Evolutionary conservation across 2,888 invertebrate genomes (phyloP), one percentile per base, ranked within the genome.

Genomic region (Pollenia amentaria): DNA sequence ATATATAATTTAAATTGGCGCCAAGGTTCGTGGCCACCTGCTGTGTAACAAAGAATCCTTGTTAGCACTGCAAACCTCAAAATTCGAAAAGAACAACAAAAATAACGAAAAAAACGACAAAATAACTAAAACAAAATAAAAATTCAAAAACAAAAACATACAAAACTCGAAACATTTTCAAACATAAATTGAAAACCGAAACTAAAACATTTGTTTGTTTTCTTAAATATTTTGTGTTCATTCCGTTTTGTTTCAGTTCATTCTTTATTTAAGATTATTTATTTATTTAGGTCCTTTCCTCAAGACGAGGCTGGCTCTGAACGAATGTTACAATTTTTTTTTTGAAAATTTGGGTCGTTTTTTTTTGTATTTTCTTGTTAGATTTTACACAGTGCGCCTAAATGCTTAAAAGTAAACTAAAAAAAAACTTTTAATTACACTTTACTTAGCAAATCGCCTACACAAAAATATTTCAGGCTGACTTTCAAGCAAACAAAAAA

Each of bases 21-120:
- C 92, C 92, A 92, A 89, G 89, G 81, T 82, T 89, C 82, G 88
- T 89, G 90, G 79, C 91, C 92, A 92, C 92, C 92, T 92, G 92
- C 92, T 92, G 92, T 80, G 85, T 60, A 38, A 75, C 77, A 85
- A 85, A 53, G 88, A 89, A 90, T 91, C 92, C 92, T 92, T 91
- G 90, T 91, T 91, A 90, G 90, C 91, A 89, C 89, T 87, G 89
- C 89, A 89, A 89, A 89, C 89, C 77, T 88, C 86, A 76, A 86
- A 72, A n/a, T 51, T 75, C 3, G 21, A 69, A 69, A 57, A 65
- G 9, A 77, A 53, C 21, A 42, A 48, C 10, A 73, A 48, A 18
- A 65, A 55, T 21, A 44, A 62, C n/a, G 72, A 29, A 29, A 6
- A 29, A 29, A 29, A 55, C 40, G 14, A n/a, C n/a, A 75, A 48